Base-by-base conservation (phyloP, 2,797 vertebrate species). In the Orestias chungarensis region DNA sequence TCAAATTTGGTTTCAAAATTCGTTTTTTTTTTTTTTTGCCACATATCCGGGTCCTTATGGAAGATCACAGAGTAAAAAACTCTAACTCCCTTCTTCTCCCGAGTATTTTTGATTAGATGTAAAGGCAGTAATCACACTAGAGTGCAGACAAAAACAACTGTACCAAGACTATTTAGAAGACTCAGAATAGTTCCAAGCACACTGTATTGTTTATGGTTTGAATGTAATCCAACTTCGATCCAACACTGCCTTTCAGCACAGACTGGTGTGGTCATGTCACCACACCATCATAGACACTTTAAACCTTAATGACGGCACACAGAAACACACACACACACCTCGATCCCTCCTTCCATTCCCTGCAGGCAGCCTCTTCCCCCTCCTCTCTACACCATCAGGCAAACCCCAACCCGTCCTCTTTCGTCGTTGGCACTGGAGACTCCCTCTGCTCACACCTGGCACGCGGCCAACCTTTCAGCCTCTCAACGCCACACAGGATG, bases 391-490 rank as follows among this genome's bases (percentile, higher is more conserved):
- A 94, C 94, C 86, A 88, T 86, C 94, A 95, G 90, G 89, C 95
- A 95, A 95, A 95, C 94, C 94, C 90, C 90, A 94, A 94, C 94
- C 92, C 95, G 94, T 94, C 96, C 95, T 95, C 95, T 86, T 76
- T 52, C 64, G 14, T 78, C 94, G 93, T 93, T 94, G 94, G 94
- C 96, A 94, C 89, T 92, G 91, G 80, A 81, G 94, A 91, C 95
- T 95, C 94, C 94, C 93, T 91, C 90, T 95, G 95, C 96, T 93
- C 93, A 93, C 94, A 91, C 89, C 92, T 97, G 97, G 97, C 96
- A 88, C 79, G 46, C 74, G 69, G 96, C 96, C 96, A 96, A 93
- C 88, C 94, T 93, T 93, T 93, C 94, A 96, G 91, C 91, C 91
- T 92, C 84, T 72, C 93, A 87, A 89, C 93, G 85, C 73, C 46